Conservation (phyloP, 2,888 invertebrate species). For the Cancer borealis region DNA sequence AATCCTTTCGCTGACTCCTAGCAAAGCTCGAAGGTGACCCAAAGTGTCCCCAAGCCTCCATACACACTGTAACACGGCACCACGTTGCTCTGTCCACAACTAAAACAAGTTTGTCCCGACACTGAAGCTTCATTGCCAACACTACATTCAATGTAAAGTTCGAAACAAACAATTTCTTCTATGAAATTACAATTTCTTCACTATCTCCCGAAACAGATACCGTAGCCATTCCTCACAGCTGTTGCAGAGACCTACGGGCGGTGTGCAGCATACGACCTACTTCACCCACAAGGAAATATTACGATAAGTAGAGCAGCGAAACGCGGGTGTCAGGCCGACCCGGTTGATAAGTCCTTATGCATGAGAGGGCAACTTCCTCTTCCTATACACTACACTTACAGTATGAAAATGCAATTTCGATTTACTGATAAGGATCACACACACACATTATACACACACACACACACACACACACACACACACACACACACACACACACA, state of each 20-base stretch:
- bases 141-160: neutral
- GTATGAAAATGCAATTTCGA: neutral
- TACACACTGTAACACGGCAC: neutral
- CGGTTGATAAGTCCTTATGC: neutral
- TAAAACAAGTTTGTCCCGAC: neutral
- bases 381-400: neutral
- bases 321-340: neutral
- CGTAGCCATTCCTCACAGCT: constrained; percentile 1
- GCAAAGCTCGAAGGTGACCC: constrained; percentile 8
- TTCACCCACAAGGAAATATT: neutral
- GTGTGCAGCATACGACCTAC: neutral
- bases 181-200: neutral
- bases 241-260: neutral
- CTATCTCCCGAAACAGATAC: neutral
- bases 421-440: neutral
- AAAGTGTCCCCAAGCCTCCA: neutral
- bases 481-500: neutral
- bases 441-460: neutral
- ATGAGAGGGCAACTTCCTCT: neutral
- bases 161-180: neutral
- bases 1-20: neutral
- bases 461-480: neutral
- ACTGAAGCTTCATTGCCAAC: constrained; percentile 12
- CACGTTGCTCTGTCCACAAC: neutral
- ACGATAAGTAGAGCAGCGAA: neutral